phyloP scores from a whole-genome alignment of 2,797 vertebrate genomes.

The Thaleichthys pacificus region DNA sequence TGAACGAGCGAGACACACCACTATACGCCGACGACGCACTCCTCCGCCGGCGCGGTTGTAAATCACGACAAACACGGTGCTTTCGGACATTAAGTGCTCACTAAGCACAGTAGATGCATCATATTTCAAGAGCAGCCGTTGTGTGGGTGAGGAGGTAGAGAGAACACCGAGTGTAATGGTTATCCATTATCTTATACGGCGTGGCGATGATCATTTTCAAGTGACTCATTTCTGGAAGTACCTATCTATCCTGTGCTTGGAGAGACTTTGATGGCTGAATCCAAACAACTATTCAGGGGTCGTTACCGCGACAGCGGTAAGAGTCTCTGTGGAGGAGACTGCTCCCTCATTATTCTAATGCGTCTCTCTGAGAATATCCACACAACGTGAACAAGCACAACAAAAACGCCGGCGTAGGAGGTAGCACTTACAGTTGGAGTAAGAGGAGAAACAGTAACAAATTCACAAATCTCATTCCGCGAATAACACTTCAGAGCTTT shows the following conservation, averaged over 20 bases:
- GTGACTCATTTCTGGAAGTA: constrained; percentile 79
- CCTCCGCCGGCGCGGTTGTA: constrained; percentile 63
- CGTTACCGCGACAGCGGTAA: constrained; percentile 47
- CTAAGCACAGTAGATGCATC: constrained; percentile 76
- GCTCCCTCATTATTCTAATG: constrained; percentile 74
- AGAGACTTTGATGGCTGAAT: constrained; percentile 72
- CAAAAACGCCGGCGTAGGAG: constrained; percentile 21
- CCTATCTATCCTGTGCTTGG: constrained; percentile 55
- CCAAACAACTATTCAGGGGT: constrained; percentile 73
- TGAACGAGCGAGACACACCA: constrained; percentile 54
- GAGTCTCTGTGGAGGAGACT: constrained; percentile 66
- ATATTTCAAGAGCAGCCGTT: constrained; percentile 79
- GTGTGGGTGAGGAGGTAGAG: constrained; percentile 66
- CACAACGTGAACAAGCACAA: constrained; percentile 51
- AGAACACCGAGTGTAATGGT: constrained; percentile 75
- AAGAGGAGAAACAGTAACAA: constrained; percentile 56
- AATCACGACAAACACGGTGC: constrained; percentile 75
- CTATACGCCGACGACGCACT: constrained; percentile 61
- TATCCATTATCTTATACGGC: constrained; percentile 77
- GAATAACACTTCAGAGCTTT: constrained; percentile 4
- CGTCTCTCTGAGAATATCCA: constrained; percentile 54
- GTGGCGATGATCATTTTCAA: constrained; percentile 77
- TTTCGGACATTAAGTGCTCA: constrained; percentile 79
- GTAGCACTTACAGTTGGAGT: neutral
- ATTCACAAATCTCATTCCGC: constrained; percentile 52